A percentile compares a stretch with the other conserved stretches of the same genome.
Evolutionary conservation across 2,888 invertebrate genomes (phyloP).

Genomic region (Sicus ferrugineus): DNA sequence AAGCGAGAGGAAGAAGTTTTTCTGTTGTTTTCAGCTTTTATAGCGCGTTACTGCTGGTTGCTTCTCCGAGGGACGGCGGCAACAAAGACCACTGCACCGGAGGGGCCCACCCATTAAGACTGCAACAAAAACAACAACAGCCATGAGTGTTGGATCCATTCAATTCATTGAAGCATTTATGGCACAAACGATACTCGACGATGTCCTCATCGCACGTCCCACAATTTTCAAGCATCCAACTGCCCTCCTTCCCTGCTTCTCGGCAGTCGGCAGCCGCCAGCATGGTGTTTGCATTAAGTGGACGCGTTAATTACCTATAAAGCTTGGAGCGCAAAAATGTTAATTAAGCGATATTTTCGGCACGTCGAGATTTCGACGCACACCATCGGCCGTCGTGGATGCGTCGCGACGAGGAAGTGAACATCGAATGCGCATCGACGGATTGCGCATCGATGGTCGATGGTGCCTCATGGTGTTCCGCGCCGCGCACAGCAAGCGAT

Average conservation of each 20-base stretch:
- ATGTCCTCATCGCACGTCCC: conserved; percentile 6
- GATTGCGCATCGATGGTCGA: conserved; percentile 25
- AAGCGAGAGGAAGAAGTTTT: not conserved
- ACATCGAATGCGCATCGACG: not conserved
- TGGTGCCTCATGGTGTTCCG: conserved; percentile 9
- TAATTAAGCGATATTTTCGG: conserved; percentile 63
- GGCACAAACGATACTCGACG: conserved; percentile 22
- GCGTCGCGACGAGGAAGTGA: not conserved
- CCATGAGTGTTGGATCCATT: conserved; percentile 17
- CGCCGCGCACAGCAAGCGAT: conserved; percentile 12
- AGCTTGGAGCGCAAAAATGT: conserved; percentile 57
- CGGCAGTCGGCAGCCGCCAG: not conserved
- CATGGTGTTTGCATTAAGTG: conserved; percentile 62
- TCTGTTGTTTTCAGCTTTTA: not conserved
- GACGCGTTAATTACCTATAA: conserved; percentile 61
- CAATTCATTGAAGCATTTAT: conserved; percentile 25
- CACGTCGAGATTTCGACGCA: conserved; percentile 46
- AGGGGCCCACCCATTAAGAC: conserved; percentile 51
- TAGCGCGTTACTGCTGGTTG: not conserved
- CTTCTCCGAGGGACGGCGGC: not conserved
- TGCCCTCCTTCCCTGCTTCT: not conserved
- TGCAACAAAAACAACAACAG: conserved; percentile 31
- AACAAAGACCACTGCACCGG: conserved; percentile 15
- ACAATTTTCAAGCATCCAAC: not conserved
- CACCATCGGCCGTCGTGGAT: not conserved